Percentiles rank a stretch among this genome's conserved stretches.
Conservation (phyloP, 2,888 invertebrate genomes). For the Galerucella pusilla region DNA sequence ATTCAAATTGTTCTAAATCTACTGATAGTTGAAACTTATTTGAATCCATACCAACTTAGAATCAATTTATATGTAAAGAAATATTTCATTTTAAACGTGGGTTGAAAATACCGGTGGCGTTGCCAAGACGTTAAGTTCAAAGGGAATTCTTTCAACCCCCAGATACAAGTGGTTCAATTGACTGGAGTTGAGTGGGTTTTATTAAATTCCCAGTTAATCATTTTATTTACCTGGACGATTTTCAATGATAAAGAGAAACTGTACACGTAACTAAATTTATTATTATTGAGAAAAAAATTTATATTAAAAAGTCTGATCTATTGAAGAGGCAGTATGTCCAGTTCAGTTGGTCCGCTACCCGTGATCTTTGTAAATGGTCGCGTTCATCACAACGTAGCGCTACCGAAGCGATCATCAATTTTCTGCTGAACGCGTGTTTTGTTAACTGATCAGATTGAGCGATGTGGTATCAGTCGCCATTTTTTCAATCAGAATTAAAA, state of each 20-base stretch:
- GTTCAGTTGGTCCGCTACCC: too few relatives aligned
- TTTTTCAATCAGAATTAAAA: too few relatives aligned
- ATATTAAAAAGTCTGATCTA: too few relatives aligned
- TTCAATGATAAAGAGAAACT: not conserved
- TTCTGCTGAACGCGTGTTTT: too few relatives aligned
- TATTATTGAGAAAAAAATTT: not conserved
- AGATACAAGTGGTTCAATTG: slow-evolving; percentile 7
- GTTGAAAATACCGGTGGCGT: not conserved
- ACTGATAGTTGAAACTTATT: not conserved
- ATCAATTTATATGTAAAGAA: not conserved
- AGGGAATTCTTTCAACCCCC: slow-evolving; percentile 4
- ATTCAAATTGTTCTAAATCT: too few relatives aligned
- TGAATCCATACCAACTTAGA: not conserved
- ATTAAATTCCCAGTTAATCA: slow-evolving; percentile 13
- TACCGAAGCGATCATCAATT: too few relatives aligned
- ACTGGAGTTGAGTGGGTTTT: slow-evolving; percentile 8
- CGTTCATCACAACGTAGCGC: too few relatives aligned
- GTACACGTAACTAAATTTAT: too few relatives aligned
- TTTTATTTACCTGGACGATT: not conserved
- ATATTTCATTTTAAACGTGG: not conserved
- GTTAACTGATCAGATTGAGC: too few relatives aligned
- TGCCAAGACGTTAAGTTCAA: not conserved
- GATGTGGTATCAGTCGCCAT: too few relatives aligned
- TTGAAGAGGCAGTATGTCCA: too few relatives aligned
- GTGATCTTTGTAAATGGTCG: too few relatives aligned